Evolutionary conservation across 2,113 vertebrate genomes (phyloP), one percentile per base, ranked within the genome.

Genomic region (Cheilinus undulatus): DNA sequence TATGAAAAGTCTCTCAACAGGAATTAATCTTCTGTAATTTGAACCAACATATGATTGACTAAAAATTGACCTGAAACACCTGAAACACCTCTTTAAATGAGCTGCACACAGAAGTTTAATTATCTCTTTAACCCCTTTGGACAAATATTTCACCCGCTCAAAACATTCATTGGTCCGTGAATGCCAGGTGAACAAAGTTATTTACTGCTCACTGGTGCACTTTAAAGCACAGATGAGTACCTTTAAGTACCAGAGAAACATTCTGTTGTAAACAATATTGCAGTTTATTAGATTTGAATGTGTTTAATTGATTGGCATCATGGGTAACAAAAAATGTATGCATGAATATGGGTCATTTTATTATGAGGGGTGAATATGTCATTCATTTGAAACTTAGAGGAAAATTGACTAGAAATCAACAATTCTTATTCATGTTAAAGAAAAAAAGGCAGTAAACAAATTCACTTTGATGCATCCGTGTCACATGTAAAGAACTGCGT

Each of bases 61-160:
- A 12, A 20, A 45, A 50, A 49, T n/a, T 27, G 14, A 51, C 27
- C 9, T 34, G 56, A 20, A 51, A n/a, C n/a, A n/a, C 10, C 26
- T 49, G 43, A 24, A 52, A 53, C 13, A 38, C 13, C n/a, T 54
- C 8, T 46, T 60, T 3, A 66, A 12, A 17, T 65, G 22, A 85
- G 49, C 50, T 52, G 26, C 27, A 26, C 4, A 4, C 32, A 57
- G 43, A 48, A 20, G 61, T 59, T 27, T 74, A 28, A 78, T 59
- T 14, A 26, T 45, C 10, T 27, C 3, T 51, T 53, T 28, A 54
- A 69, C 52, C 28, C 54, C 27, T 9, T 2, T n/a, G 42, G 13
- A 52, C 56, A 68, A 73, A 52, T 62, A 69, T 76, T 58, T 64
- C 32, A 74, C 34, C 13, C 58, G 42, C 32, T 50, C 56, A 27